phyloP scores from a whole-genome alignment of 2,888 invertebrate species.

The Palloptera scutellata region DNA sequence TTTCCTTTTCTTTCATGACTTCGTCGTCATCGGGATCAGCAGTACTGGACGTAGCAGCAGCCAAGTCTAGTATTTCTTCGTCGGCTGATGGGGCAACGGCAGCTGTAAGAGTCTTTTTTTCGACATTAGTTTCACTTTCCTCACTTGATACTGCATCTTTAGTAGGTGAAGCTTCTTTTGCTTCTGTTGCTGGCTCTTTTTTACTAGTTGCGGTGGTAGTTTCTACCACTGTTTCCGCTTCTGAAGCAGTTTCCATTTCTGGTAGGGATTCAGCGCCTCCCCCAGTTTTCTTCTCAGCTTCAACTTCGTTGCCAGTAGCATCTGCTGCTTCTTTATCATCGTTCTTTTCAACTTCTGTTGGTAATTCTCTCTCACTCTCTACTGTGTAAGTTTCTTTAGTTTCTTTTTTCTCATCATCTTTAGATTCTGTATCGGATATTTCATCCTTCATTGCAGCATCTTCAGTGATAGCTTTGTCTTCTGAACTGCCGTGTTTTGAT shows the following conservation, averaged over 20 bases:
- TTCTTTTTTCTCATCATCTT: slow-evolving; percentile 32
- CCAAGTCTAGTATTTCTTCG: slow-evolving; percentile 53
- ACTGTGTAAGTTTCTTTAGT: slow-evolving; percentile 7
- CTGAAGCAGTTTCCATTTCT: background rate
- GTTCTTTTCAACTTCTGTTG: slow-evolving; percentile 19
- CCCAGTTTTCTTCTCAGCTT: slow-evolving; percentile 24
- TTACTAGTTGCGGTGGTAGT: background rate
- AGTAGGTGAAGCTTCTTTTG: background rate
- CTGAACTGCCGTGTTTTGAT: slow-evolving; percentile 12
- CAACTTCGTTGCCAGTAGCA: background rate
- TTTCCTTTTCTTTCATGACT: slow-evolving; percentile 62
- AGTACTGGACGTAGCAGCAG: slow-evolving; percentile 46
- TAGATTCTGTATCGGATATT: slow-evolving; percentile 27
- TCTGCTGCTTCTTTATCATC: slow-evolving; percentile 12
- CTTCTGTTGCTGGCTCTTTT: background rate
- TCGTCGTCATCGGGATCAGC: slow-evolving; percentile 63
- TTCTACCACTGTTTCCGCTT: slow-evolving; percentile 1
- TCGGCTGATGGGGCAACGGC: slow-evolving; percentile 38
- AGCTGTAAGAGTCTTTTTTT: slow-evolving; percentile 10
- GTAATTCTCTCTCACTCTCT: background rate
- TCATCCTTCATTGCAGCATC: slow-evolving; percentile 28
- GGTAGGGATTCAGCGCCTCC: background rate
- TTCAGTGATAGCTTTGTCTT: slow-evolving; percentile 22
- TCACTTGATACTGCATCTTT: background rate
- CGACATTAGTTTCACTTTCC: background rate